Evolutionary conservation across 2,797 vertebrate species (phyloP), one percentile per base, ranked within the genome.

Genomic region (Okamejei kenojei): DNA sequence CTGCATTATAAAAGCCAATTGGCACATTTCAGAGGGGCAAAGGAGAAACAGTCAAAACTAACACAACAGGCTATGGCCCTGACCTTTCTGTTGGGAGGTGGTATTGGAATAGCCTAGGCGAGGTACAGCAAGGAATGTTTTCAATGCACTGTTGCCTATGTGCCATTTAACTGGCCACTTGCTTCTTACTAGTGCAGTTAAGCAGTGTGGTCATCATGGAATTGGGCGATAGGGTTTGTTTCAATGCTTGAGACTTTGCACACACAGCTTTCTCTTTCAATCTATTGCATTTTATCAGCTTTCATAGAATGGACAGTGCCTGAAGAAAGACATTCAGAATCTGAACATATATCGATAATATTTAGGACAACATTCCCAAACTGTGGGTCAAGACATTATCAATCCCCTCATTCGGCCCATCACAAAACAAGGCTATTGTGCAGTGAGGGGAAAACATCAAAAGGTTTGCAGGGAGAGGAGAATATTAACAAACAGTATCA

Each of bases 1-100:
- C 93, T 93, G 86, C 54, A 2, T 2, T 68, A 94, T 94, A 93
- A 95, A 94, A 94, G 94, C 93, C 93, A 23, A 8, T 93, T 93
- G 90, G n/a, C n/a, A 32, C 9, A 19, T 2, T 7, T 65, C n/a
- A 84, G 17, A n/a, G 11, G 17, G 11, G 38, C 29, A 61, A 6
- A 74, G 3, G 0, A 73, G 32, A 19, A 38, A 21, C 10, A 91
- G 71, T 11, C 35, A 54, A 29, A 84, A 54, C 45, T 54, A 54
- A 54, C 45, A 54, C 45, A 54, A 54, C 45, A 54, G 45, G 45
- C 45, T 54, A 54, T 54, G 45, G 5, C 45, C 45, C 45, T 54
- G 4, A 54, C 45, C 45, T 54, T 54, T 5, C 45, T 54, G 5
- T 54, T 54, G 45, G 6, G 45, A 54, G 45, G 45, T 54, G 45